Conservation (phyloP, 1,140 invertebrate species). For the Panagrolaimus sp. region DNA sequence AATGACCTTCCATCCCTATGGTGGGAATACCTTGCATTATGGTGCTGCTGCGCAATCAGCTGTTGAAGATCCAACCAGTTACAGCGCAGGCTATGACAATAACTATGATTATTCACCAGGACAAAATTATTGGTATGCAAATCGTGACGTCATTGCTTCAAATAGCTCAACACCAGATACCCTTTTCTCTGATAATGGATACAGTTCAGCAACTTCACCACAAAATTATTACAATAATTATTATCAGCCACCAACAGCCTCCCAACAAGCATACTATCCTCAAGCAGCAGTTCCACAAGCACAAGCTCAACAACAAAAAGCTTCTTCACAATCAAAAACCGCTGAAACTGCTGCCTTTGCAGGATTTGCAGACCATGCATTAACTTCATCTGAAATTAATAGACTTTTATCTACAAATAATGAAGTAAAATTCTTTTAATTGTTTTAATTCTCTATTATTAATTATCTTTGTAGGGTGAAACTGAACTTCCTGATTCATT, state of each 20-base stretch:
- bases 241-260: neutral
- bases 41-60: slow-evolving; percentile 34
- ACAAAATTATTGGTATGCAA: slow-evolving; percentile 22
- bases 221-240: slow-evolving; percentile 5
- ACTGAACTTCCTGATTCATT: slow-evolving; percentile 53
- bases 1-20: slow-evolving; percentile 29
- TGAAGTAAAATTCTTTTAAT: slow-evolving; percentile 10
- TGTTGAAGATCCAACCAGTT: slow-evolving; percentile 23
- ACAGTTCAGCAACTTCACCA: slow-evolving; percentile 27
- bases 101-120: slow-evolving; percentile 1
- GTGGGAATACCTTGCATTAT: slow-evolving; percentile 14
- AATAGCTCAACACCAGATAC: slow-evolving; percentile 49
- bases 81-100: slow-evolving; percentile 27
- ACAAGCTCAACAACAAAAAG: neutral
- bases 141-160: slow-evolving; percentile 25
- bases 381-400: slow-evolving; percentile 1
- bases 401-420: slow-evolving; percentile 1
- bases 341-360: neutral
- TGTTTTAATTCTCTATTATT: slow-evolving; percentile 11
- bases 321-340: neutral
- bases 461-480: slow-evolving; percentile 23
- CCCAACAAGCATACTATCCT: too few relatives aligned
- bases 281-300: neutral
- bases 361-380: too few relatives aligned
- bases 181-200: slow-evolving; percentile 35